Evolutionary conservation across 2,888 invertebrate genomes (phyloP), one percentile per base, ranked within the genome.

Genomic region (Drosophila emarginata): DNA sequence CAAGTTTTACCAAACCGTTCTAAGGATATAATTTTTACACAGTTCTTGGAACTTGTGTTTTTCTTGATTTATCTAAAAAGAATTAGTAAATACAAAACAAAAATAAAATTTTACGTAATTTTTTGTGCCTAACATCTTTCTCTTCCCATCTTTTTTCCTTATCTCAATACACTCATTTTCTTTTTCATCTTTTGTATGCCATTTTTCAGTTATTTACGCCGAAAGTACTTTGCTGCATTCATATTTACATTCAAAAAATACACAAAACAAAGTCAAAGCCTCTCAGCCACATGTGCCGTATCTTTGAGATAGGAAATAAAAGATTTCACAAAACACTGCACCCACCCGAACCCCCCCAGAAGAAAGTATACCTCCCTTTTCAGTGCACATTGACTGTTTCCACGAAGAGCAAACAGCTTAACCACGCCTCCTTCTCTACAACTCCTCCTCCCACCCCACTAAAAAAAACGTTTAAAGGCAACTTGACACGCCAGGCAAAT

Each of bases 301-400:
- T 56, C 59, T 71, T 60, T 57, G 54, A 61, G 57, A 62, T 67
- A 54, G 82, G 83, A 82, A 87, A 87, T 87, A 82, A 82, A 82
- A 87, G 75, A 82, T 85, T 82, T 82, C 45, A 82, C 88, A 87
- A 82, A 61, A 72, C 79, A 81, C 78, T 84, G 81, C 85, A 70
- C 84, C 72, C 64, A 79, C 64, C 58, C 52, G 54, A 28, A 14
- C 53, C 63, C 32, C 26, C 21, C 4, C 32, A 50, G 50, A 45
- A 32, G 28, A 53, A n/a, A n/a, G 45, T 28, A 59, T 50, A 28
- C 3, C 40, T 3, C 40, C 18, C 40, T 51, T 50, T 39, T 54
- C 70, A 32, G 7, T 32, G 32, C 32, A 32, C 32, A 9, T 9
- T 32, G 32, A 32, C 28, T 6, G 28, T 28, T 6, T 58, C 58